Evolutionary conservation across 2,797 vertebrate species (phyloP), one percentile per base, ranked within the genome.

Genomic region (Channallabes apus): DNA sequence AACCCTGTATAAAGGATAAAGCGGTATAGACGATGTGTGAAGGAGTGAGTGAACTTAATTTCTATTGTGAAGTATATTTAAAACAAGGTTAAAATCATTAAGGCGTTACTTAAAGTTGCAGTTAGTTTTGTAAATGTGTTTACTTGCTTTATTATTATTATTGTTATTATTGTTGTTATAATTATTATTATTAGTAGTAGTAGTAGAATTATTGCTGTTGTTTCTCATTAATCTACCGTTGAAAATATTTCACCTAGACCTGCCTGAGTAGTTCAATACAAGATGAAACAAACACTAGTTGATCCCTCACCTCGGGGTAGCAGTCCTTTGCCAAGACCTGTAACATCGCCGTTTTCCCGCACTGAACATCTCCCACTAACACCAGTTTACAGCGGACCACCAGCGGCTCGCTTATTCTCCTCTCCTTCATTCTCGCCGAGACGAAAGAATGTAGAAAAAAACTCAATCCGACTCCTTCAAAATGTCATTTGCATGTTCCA

Each of bases 281-380:
- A 35, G 32, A 35, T 12, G 59, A 61, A 61, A 78, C 9, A 59
- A 20, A 61, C 22, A 61, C 32, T 78, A 62, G 35, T 62, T n/a
- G 35, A 17, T 80, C 32, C 86, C 95, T 91, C 95, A 98, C 98
- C 98, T 99, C 98, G 0, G 98, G 98, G 79, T 98, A 99, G 91
- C 96, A 98, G 90, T 99, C 98, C 91, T 98, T 99, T 0, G 96
- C 97, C 90, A 99, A 82, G 87, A 98, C 97, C 91, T 98, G 98
- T 90, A 99, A 93, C 98, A 98, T 98, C 76, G 98, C 97, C 0
- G 97, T 99, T 95, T 99, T 98, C 91, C 98, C 97, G 90, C 97
- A 98, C 92, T 99, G 98, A 87, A 99, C 97, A 73, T 98, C 97
- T 32, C 98, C 98, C 56, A 99, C 97, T 91, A 99, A 92, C 61